phyloP scores from a whole-genome alignment of 2,797 vertebrate genomes.

The Anas capensis region DNA sequence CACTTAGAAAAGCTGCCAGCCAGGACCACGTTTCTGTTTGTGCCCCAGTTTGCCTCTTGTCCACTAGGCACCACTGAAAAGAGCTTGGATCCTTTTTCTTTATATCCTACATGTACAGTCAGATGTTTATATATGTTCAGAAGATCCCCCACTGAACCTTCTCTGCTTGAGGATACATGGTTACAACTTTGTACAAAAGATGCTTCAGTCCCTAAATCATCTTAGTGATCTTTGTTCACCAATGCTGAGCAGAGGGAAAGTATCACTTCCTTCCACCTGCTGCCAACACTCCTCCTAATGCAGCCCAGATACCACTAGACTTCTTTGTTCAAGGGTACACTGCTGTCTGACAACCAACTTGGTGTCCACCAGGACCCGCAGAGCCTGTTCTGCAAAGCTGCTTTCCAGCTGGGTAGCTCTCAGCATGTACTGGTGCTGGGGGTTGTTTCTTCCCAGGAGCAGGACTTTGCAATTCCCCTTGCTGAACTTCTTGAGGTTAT shows the following conservation, averaged over 20 bases:
- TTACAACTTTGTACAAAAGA: too few species aligned
- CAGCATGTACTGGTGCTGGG: neutral
- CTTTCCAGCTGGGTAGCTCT: neutral
- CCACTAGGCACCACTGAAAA: neutral
- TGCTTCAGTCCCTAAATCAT: neutral
- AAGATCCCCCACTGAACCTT: too few species aligned
- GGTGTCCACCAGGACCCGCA: neutral
- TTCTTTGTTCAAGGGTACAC: neutral
- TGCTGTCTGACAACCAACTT: neutral
- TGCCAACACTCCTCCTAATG: neutral
- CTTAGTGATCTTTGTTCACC: neutral
- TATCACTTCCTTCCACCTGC: neutral
- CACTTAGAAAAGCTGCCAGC: neutral
- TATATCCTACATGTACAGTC: neutral
- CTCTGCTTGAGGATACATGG: too few species aligned
- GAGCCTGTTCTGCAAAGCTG: neutral
- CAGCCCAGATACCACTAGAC: neutral
- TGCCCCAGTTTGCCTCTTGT: neutral
- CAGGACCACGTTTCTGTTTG: neutral
- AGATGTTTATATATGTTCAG: too few species aligned
- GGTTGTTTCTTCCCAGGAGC: neutral
- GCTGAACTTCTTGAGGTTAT: neutral
- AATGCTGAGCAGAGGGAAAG: neutral
- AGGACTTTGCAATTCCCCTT: neutral
- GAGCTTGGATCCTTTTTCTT: neutral